Base-by-base conservation (phyloP, 2,797 vertebrate species). In the Kryptopterus vitreolus region DNA sequence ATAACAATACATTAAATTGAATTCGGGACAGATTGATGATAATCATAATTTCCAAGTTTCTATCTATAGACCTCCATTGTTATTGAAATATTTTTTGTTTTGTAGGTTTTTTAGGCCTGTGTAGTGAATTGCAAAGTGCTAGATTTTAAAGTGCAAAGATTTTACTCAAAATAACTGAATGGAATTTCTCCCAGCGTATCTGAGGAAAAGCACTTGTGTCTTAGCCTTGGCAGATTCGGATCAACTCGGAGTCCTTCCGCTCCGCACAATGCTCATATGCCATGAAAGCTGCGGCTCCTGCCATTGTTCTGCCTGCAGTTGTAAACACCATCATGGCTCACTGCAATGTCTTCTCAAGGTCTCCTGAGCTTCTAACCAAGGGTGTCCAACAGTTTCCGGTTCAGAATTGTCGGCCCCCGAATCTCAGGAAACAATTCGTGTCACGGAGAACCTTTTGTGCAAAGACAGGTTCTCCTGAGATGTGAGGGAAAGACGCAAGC, bases 351-450 rank as follows among this genome's bases (percentile, higher is more conserved):
- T 84, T 88, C 65, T 43, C 83, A 65, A 86, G 78, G 83, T 88
- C 73, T 85, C n/a, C 82, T 78, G 83, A 85, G 80, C 82, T 86
- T 74, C 72, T 83, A 82, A 83, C 59, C 52, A 82, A 83, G 90
- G 88, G 84, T 89, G 82, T 84, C 89, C 90, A 90, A 92, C 87
- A 83, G 88, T 91, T 93, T 92, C 90, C 88, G 10, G 84, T 65
- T 74, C 68, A 33, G 88, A 90, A 91, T 86, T 78, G 81, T 89
- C 33, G 20, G 84, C 89, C 86, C 82, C 80, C 82, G 83, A 90
- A 88, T 87, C 80, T 88, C 90, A 91, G 91, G 92, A 93, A 93
- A 91, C 85, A 91, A 92, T 92, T 86, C 89, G 87, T 92, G 90
- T 91, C 85, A 84, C 85, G 83, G 83, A 86, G 88, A 86, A 84